Evolutionary conservation across 1,140 invertebrate species (phyloP).

Genomic region (Drosophila bifasciata): DNA sequence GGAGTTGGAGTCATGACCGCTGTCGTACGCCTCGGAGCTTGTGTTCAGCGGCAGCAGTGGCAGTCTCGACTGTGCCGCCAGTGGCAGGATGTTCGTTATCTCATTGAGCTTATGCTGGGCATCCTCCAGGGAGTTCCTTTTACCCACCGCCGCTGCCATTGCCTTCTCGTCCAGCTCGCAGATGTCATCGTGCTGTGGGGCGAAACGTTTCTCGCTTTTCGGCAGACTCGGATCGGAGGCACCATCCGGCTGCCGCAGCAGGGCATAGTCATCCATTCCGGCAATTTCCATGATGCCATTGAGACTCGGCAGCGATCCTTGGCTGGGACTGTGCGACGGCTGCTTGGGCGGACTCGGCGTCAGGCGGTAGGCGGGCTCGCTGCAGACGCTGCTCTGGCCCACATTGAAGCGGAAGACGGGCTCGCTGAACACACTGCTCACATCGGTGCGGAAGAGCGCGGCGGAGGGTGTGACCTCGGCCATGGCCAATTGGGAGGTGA

Average conservation of each 20-base stretch:
- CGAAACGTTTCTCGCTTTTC: constrained; percentile 86
- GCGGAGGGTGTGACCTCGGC: constrained; percentile 87
- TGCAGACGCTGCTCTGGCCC: constrained; percentile 88
- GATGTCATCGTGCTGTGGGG: constrained; percentile 72
- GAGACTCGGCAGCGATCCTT: constrained; percentile 79
- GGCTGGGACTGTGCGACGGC: constrained; percentile 79
- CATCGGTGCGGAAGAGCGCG: constrained; percentile 86
- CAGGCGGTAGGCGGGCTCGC: constrained; percentile 84
- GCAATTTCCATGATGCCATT: constrained; percentile 85
- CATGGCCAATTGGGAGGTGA: constrained; percentile 90
- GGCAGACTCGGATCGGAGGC: constrained; percentile 95
- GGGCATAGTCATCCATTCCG: constrained; percentile 87
- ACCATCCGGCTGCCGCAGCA: constrained; percentile 93
- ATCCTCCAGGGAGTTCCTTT: constrained; percentile 88
- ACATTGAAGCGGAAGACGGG: constrained; percentile 90
- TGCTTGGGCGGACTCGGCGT: constrained; percentile 83
- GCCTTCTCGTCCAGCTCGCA: constrained; percentile 85
- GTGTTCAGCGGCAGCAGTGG: constrained; percentile 78
- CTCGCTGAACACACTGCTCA: constrained; percentile 92
- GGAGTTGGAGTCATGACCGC: constrained; percentile 89
- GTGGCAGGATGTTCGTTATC: constrained; percentile 83
- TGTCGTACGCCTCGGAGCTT: constrained; percentile 89
- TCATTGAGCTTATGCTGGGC: constrained; percentile 85
- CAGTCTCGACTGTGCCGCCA: constrained; percentile 83
- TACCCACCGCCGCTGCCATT: constrained; percentile 83